phyloP scores from a whole-genome alignment of 2,113 vertebrate species.

The Grammomys surdaster region DNA sequence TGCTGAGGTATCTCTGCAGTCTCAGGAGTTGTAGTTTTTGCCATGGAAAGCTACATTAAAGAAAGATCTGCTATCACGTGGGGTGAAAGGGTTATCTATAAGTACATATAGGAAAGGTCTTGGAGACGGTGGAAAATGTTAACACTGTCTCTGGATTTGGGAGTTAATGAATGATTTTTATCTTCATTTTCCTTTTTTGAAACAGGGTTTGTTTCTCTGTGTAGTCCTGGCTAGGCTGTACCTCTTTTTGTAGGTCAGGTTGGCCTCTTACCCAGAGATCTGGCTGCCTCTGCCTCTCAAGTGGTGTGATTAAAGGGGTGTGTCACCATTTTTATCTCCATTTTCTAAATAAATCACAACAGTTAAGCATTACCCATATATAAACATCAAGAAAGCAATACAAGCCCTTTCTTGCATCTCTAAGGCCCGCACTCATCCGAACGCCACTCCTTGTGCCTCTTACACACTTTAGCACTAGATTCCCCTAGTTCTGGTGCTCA shows the following conservation, averaged over 20 bases:
- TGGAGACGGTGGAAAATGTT: not conserved
- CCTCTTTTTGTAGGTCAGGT: not conserved
- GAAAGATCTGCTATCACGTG: not conserved
- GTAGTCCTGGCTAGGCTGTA: not conserved
- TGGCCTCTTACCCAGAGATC: not conserved
- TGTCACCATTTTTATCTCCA: not conserved
- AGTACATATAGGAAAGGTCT: not conserved
- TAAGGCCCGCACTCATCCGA: not conserved
- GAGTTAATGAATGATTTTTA: not conserved
- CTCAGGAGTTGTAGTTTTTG: not conserved
- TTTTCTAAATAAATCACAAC: not conserved
- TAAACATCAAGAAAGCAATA: not conserved
- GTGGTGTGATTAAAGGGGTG: not conserved
- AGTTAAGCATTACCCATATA: not conserved
- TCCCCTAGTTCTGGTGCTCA: not conserved
- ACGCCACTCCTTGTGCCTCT: not conserved
- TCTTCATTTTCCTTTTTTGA: not conserved
- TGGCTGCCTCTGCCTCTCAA: not conserved
- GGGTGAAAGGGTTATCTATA: not conserved
- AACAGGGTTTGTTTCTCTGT: not conserved
- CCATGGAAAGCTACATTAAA: not conserved
- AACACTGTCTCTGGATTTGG: not conserved
- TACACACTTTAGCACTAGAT: not conserved
- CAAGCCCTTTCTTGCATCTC: not conserved
- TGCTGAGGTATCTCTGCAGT: not conserved